A percentile compares a stretch with the other conserved stretches of the same genome.
phyloP scores from a whole-genome alignment of 2,113 vertebrate genomes.

The Thamnaconus septentrionalis region DNA sequence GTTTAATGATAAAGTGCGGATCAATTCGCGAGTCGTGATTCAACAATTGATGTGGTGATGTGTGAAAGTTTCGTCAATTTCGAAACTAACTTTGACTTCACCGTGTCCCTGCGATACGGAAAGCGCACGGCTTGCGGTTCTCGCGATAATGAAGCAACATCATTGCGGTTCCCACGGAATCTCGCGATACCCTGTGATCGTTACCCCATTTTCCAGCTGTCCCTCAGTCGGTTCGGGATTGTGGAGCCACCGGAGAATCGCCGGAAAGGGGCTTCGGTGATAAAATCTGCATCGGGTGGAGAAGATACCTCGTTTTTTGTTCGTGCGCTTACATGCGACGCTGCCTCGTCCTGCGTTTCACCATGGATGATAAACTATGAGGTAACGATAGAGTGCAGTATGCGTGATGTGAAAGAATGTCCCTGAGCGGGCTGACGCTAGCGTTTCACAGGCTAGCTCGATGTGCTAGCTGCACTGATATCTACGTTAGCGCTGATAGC shows the following conservation, averaged over 20 bases:
- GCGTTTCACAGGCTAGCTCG: constrained; percentile 49
- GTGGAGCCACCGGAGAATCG: constrained; percentile 37
- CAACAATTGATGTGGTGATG: too few relatives aligned
- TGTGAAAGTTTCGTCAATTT: too few relatives aligned
- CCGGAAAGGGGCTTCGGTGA: constrained; percentile 41
- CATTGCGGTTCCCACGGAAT: rapidly evolving
- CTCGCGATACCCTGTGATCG: constrained; percentile 52
- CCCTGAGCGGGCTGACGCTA: constrained; percentile 60
- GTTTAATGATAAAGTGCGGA: too few relatives aligned
- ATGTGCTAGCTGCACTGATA: constrained; percentile 32
- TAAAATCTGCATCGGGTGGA: constrained; percentile 9
- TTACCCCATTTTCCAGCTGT: constrained; percentile 74
- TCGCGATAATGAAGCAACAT: constrained; percentile 12
- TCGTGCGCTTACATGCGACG: constrained; percentile 4
- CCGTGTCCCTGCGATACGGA: too few relatives aligned
- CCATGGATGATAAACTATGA: constrained; percentile 62
- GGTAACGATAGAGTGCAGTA: constrained; percentile 46
- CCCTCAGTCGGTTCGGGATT: constrained; percentile 57
- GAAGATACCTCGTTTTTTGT: constrained; percentile 9
- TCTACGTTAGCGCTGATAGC: not conserved
- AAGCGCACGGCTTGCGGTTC: not conserved
- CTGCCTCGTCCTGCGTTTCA: constrained; percentile 11
- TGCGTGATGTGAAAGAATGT: constrained; percentile 56
- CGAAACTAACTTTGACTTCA: too few relatives aligned
- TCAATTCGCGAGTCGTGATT: too few relatives aligned